Evolutionary conservation across 2,113 vertebrate genomes (phyloP).

Genomic region (Heliornis fulica): DNA sequence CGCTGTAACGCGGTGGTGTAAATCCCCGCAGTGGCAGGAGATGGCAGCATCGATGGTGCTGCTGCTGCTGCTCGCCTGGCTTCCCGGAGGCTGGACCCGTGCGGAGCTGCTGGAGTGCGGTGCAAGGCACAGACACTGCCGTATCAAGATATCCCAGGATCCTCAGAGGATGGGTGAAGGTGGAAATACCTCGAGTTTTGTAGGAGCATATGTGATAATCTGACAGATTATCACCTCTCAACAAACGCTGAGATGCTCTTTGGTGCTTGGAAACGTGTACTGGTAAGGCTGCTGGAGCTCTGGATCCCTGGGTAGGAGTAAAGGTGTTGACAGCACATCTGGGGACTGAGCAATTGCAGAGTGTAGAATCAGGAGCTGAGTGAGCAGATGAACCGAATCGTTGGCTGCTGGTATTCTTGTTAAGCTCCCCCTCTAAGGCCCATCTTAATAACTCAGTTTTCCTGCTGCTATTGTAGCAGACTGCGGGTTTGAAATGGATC

Average conservation of each 20-base stretch:
- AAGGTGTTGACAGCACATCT: neutral
- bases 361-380: neutral
- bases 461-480: fast-evolving
- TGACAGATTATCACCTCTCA: no score
- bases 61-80: no score
- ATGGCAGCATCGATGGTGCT: no score
- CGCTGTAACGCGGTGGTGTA: no score
- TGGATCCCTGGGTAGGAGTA: no score
- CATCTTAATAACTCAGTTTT: neutral
- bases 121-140: neutral
- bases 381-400: neutral
- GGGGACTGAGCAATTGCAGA: neutral
- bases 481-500: neutral
- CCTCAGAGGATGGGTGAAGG: neutral
- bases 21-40: no score
- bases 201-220: fast-evolving
- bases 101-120: neutral
- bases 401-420: neutral
- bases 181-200: neutral
- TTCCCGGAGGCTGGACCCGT: no score
- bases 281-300: neutral
- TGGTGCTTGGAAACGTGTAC: neutral
- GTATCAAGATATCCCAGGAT: neutral
- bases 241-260: neutral
- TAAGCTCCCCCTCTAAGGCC: neutral